phyloP scores from a whole-genome alignment of 1,140 invertebrate genomes.

The Ptiloglossa arizonensis region DNA sequence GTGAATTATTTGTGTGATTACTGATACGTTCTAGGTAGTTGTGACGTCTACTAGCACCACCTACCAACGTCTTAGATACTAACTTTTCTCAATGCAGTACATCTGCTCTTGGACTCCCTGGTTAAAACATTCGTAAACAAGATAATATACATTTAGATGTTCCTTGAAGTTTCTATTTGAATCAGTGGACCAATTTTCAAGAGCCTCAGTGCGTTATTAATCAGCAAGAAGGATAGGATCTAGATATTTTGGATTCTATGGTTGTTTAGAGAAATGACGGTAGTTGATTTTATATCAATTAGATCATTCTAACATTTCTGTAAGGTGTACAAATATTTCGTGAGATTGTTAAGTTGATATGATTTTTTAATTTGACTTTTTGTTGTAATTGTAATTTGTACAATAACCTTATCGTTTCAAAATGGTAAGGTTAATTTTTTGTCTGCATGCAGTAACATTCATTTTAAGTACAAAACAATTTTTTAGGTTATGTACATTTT shows the following conservation, averaged over 20 bases:
- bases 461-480: not conserved
- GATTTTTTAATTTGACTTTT: conserved; percentile 8
- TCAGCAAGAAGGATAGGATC: not conserved
- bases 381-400: not conserved
- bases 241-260: conserved; percentile 42
- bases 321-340: conserved; percentile 9
- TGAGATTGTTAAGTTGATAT: conserved; percentile 26
- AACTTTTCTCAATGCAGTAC: no score
- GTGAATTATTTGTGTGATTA: no score
- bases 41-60: no score
- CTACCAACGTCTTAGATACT: no score
- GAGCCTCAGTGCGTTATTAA: conserved; percentile 6
- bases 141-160: not conserved
- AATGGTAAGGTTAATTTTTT: conserved; percentile 66
- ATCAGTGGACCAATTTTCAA: not conserved
- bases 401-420: conserved; percentile 36
- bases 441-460: not conserved
- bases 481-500: conserved; percentile 28
- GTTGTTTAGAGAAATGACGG: conserved; percentile 27
- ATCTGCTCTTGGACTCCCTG: no score
- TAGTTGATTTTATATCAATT: conserved; percentile 27
- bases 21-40: no score
- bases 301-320: conserved; percentile 18
- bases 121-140: not conserved
- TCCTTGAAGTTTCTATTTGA: not conserved